Evolutionary conservation across 1,140 invertebrate genomes (phyloP).

Genomic region (Papilio aristodemus): DNA sequence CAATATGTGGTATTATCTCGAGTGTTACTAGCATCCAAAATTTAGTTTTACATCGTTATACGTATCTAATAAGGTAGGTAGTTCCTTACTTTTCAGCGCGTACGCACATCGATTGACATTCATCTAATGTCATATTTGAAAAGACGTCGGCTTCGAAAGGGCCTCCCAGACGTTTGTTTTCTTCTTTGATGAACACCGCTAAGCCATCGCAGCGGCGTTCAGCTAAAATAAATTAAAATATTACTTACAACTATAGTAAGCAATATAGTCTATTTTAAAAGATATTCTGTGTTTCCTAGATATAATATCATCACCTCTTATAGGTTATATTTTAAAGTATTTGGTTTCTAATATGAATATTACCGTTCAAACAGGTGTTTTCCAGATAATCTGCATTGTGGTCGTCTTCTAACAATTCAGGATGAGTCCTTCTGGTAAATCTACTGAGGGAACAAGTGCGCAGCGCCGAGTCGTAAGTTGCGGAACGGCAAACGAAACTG

Average conservation of each 20-base stretch:
- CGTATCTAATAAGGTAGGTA: not conserved
- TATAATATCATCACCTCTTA: not conserved
- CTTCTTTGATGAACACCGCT: slow-evolving; percentile 92
- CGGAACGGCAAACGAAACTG: slow-evolving; percentile 92
- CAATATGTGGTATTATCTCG: not conserved
- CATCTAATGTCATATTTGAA: slow-evolving; percentile 90
- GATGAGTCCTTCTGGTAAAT: slow-evolving; percentile 91
- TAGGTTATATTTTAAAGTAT: not conserved
- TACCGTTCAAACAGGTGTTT: slow-evolving; percentile 94
- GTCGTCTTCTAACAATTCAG: slow-evolving; percentile 90
- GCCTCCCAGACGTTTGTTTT: slow-evolving; percentile 91
- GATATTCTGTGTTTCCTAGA: too few relatives aligned
- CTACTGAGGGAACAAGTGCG: slow-evolving; percentile 89
- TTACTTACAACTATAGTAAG: not conserved
- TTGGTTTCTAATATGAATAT: slow-evolving; percentile 37
- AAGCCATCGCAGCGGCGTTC: slow-evolving; percentile 92
- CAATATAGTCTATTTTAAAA: not conserved
- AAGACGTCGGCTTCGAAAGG: slow-evolving; percentile 93
- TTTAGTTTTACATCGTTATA: not conserved
- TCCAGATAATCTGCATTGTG: slow-evolving; percentile 94
- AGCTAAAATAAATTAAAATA: slow-evolving; percentile 80
- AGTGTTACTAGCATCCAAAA: not conserved
- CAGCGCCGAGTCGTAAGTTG: slow-evolving; percentile 88
- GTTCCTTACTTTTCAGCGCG: slow-evolving; percentile 87
- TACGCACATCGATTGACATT: slow-evolving; percentile 90